A percentile compares a stretch with the other conserved stretches of the same genome.
Conservation (phyloP, 2,797 vertebrate species). For the Cuniculus paca region DNA sequence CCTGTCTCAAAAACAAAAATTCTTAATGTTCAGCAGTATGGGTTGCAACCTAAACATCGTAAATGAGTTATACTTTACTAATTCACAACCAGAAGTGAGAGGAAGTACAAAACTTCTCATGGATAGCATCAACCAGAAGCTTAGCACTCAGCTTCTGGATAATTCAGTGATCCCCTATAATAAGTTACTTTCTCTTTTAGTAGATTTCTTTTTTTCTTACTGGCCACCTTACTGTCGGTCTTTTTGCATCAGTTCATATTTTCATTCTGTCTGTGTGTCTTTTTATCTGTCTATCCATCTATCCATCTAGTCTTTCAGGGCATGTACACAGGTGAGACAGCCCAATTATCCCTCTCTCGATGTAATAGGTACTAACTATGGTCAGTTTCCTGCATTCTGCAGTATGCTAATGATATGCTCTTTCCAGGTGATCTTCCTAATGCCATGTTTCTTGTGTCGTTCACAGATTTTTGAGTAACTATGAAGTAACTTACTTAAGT, state of each 20-base stretch:
- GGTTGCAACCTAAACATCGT: not conserved
- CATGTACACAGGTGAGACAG: not conserved
- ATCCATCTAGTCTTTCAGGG: not conserved
- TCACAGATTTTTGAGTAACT: not conserved
- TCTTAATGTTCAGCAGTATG: not conserved
- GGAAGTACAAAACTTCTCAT: not conserved
- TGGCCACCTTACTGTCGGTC: not conserved
- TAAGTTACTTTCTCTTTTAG: not conserved
- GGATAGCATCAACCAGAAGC: not conserved
- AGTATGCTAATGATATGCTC: not conserved
- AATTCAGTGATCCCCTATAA: not conserved
- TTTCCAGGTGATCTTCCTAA: not conserved
- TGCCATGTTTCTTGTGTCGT: not conserved
- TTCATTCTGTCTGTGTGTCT: not conserved
- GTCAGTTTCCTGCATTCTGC: not conserved
- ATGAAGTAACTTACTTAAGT: not conserved
- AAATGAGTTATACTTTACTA: not conserved
- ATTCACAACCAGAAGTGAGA: not conserved
- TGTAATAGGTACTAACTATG: not conserved
- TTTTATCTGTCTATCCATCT: not conserved
- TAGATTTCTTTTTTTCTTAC: not conserved
- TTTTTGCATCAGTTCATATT: not conserved
- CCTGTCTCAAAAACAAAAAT: not conserved
- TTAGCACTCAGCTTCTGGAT: not conserved
- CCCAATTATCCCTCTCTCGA: not conserved